Percentiles rank a stretch among this genome's conserved stretches.
These are phyloP conservation scores for Astropecten irregularis DNA, from an alignment of 53 echinoderm and acorn worm genomes.

Conservation along the genomic window DNA sequence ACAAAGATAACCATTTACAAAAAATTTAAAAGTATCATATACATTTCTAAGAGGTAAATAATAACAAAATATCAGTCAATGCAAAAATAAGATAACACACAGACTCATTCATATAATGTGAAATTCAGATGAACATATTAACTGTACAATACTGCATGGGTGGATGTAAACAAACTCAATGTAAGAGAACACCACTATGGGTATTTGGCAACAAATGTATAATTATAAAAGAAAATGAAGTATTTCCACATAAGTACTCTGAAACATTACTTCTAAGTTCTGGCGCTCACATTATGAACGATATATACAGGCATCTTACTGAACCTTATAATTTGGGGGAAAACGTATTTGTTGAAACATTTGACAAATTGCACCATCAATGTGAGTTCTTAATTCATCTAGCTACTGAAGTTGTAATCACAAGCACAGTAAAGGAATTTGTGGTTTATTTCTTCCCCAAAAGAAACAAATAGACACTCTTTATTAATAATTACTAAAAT, in stretches of 20 bases:
- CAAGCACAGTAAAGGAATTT: constrained; percentile 14
- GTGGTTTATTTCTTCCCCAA: neutral
- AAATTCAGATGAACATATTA: constrained; percentile 22
- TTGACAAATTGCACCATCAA: constrained; percentile 31
- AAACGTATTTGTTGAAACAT: no score
- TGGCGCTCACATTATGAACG: neutral
- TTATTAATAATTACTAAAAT: constrained; percentile 38
- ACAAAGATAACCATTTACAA: constrained; percentile 48
- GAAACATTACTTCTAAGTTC: neutral
- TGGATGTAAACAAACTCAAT: neutral
- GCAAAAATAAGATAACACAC: constrained; percentile 34
- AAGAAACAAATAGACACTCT: neutral
- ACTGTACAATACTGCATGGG: constrained; percentile 31
- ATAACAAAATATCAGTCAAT: constrained; percentile 19
- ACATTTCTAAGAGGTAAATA: constrained; percentile 26
- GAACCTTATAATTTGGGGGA: neutral
- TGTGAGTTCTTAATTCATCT: neutral
- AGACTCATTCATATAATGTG: neutral
- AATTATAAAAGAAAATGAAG: constrained; percentile 5
- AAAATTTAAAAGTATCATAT: constrained; percentile 47
- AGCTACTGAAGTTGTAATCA: neutral
- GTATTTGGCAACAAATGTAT: constrained; percentile 43
- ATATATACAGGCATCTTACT: no score
- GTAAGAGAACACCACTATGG: neutral
- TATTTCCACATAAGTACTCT: constrained; percentile 1